Evolutionary conservation across 2,888 invertebrate species (phyloP).

Genomic region (Drosophila diplacantha): DNA sequence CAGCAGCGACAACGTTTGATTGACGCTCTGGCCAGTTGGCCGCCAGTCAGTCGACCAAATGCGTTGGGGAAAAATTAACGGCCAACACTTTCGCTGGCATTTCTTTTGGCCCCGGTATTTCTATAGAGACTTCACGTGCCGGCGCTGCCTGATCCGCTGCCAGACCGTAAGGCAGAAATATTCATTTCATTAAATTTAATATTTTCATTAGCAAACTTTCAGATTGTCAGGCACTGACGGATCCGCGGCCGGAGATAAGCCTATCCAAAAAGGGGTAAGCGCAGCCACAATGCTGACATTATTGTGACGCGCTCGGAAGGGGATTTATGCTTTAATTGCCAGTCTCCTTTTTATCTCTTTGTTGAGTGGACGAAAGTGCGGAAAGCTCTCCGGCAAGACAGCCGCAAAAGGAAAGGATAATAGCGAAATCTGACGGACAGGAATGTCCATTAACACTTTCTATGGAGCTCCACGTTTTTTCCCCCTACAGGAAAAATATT

Average conservation of each 20-base stretch:
- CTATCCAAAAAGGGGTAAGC: conserved; percentile 27
- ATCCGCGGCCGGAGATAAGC: conserved; percentile 46
- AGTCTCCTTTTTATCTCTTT: conserved; percentile 32
- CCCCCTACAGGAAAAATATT: not conserved
- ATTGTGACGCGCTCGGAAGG: conserved; percentile 48
- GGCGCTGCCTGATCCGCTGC: not conserved
- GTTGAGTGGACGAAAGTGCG: conserved; percentile 45
- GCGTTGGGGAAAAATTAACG: conserved; percentile 63
- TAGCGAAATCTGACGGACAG: conserved; percentile 15
- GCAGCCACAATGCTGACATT: conserved; percentile 32
- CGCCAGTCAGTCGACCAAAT: conserved; percentile 54
- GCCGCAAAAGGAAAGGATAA: conserved; percentile 59
- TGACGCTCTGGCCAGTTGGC: conserved; percentile 37
- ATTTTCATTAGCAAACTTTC: conserved; percentile 69
- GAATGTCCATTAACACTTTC: conserved; percentile 36
- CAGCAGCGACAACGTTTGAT: conserved; percentile 46
- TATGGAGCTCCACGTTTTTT: not conserved
- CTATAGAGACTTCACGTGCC: conserved; percentile 42
- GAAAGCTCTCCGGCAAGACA: conserved; percentile 17
- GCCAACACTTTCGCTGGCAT: conserved; percentile 64
- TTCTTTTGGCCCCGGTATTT: conserved; percentile 49
- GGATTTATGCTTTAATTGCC: conserved; percentile 63
- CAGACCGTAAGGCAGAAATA: conserved; percentile 50
- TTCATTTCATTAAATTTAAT: conserved; percentile 68
- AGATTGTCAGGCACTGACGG: conserved; percentile 32